Evolutionary conservation across 2,113 vertebrate genomes (phyloP), one percentile per base, ranked within the genome.

Genomic region (Athene noctua): DNA sequence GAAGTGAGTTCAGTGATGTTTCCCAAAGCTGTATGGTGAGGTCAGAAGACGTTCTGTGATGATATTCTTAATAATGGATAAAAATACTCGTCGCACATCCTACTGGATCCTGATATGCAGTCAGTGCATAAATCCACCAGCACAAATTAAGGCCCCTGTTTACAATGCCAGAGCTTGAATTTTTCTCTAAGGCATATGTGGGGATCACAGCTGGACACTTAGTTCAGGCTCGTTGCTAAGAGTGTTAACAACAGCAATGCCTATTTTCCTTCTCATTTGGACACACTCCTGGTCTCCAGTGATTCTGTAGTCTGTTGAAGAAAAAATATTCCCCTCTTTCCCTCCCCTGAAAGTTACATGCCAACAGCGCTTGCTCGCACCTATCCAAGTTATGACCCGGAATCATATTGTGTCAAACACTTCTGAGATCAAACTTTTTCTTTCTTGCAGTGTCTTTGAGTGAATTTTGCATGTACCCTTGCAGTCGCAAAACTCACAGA

Each of bases 381-480:
- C 55, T 16, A 20, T 62, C 80, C 74, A 83, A 73, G 80, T 94
- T 96, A 87, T 68, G 92, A 72, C 84, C 84, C 14, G 13, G 78
- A 92, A 86, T 95, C 81, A 61, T 44, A 49, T 18, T 67, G 81
- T 92, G 93, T 74, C 83, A 94, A 88, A 88, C 26, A 40, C 47
- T 59, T 61, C 23, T 15, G 21, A 78, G 34, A 67, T 70, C 29
- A 16, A 55, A 36, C 44, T 59, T 88, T 68, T 85, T 73, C 23
- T 83, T 80, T 77, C 58, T 86, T 88, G 44, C 27, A 32, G 40
- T 57, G 49, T 30, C 67, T 92, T 63, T 71, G 63, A 74, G 61
- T 86, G 88, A 91, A 62, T 94, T 79, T 86, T 95, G n/a, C 70
- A 34, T 66, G 80, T 94, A 87, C 89, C 38, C 65, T 96, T 16